These are phyloP conservation scores for Miichthys miiuy DNA, from an alignment of 2,797 vertebrate species.

Conservation along the genomic window DNA sequence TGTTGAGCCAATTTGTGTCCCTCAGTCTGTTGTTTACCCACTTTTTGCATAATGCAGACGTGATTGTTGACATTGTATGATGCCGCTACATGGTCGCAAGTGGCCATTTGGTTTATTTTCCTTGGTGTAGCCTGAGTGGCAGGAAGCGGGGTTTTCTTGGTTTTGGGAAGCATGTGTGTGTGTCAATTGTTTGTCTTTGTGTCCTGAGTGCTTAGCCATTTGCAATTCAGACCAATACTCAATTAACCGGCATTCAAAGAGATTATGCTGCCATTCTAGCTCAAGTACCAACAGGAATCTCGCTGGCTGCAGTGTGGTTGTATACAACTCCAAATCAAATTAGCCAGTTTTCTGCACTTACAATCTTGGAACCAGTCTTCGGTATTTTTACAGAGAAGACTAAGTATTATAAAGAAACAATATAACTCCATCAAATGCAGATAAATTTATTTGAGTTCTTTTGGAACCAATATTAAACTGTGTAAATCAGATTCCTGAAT, in stretches of 20 bases:
- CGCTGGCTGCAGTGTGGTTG: conserved; percentile 15
- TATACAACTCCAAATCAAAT: conserved; percentile 25
- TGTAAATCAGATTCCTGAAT: background rate
- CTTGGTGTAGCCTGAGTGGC: conserved; percentile 39
- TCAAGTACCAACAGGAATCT: conserved; percentile 39
- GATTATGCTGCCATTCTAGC: conserved; percentile 46
- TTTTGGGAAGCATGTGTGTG: conserved; percentile 30
- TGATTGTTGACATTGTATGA: conserved; percentile 80
- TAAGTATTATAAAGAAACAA: background rate
- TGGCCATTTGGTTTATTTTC: conserved; percentile 75
- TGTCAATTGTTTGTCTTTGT: conserved; percentile 47
- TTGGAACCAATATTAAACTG: background rate
- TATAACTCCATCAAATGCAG: background rate
- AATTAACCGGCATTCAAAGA: conserved; percentile 46
- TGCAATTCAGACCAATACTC: conserved; percentile 48
- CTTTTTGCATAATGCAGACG: conserved; percentile 82
- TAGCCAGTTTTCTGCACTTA: conserved; percentile 15
- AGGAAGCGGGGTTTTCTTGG: conserved; percentile 31
- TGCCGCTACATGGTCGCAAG: conserved; percentile 69
- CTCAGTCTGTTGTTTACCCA: conserved; percentile 84
- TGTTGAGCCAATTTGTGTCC: conserved; percentile 83
- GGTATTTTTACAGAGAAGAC: background rate
- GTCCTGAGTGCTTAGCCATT: conserved; percentile 39
- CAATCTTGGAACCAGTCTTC: conserved; percentile 9
- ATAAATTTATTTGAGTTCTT: background rate